Base-by-base conservation (phyloP, 1,140 invertebrate genomes). In the Drosophila oshimai region DNA sequence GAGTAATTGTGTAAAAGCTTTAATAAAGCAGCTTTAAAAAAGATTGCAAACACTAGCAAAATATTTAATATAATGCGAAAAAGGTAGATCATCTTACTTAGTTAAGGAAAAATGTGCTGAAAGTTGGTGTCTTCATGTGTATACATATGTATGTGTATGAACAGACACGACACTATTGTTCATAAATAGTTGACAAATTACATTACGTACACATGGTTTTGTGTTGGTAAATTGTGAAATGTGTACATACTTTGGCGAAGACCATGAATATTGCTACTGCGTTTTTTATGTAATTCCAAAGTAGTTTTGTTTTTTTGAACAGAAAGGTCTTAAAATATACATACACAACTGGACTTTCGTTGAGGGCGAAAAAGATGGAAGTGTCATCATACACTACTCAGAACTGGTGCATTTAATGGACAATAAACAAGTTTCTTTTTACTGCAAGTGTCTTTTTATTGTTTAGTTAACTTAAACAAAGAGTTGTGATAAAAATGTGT, bases 141-240 rank as follows among this genome's bases (percentile, higher is more conserved):
- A 26, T 13, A 13, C 26, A 7, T 22, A 24, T 22, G n/a, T 41
- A 6, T 41, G 39, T 22, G n/a, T 10, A 4, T 1, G 7, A 24
- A 24, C 12, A 44, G 41, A 44, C 41, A 44, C 41, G 37, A 60
- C 28, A 24, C 51, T 20, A 39, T 17, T 42, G 31, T 34, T 31
- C 17, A 42, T 20, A 44, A 62, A 60, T 58, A 44, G 60, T 60
- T 33, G 28, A 45, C 58, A 44, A 44, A 44, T 62, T 61, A 62
- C 31, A 58, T 58, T 58, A 58, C 55, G 47, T 54, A 36, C 54
- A 62, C 37, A 60, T 44, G 53, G 44, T 60, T 62, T 62, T 9
- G 58, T 24, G 53, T 33, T 39, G 50, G 53, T 60, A 34, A 24
- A 44, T 62, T 62, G 53, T 58, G 54, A 60, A 58, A 44, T 44